These are phyloP conservation scores for Chlorops oryzae DNA, from an alignment of 1,140 invertebrate genomes.

Conservation along the genomic window DNA sequence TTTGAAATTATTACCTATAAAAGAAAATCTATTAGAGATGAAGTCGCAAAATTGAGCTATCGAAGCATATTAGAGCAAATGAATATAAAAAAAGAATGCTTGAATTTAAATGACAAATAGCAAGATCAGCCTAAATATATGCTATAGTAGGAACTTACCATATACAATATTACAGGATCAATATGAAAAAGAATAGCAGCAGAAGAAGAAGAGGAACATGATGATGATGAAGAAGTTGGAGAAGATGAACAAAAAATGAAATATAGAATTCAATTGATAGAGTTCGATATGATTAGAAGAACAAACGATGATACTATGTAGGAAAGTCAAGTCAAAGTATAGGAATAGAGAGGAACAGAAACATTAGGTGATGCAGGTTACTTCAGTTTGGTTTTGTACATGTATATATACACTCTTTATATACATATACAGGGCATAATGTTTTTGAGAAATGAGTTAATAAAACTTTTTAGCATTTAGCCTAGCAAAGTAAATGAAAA, in stretches of 20 bases:
- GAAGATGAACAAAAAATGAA: too few relatives aligned
- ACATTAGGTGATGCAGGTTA: too few relatives aligned
- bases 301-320: constrained; percentile 5
- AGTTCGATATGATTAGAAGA: not conserved
- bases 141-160: too few relatives aligned
- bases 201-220: constrained; percentile 7
- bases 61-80: constrained; percentile 1
- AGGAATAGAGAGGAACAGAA: too few relatives aligned
- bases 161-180: too few relatives aligned
- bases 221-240: too few relatives aligned
- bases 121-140: not conserved
- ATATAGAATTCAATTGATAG: too few relatives aligned
- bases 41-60: constrained; percentile 2
- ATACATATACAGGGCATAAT: constrained; percentile 2
- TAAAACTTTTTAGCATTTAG: constrained; percentile 13
- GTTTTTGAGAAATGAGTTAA: constrained; percentile 6
- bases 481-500: constrained; percentile 24
- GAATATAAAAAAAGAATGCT: constrained; percentile 3
- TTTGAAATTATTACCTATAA: not conserved
- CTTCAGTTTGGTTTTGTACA: too few relatives aligned
- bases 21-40: constrained; percentile 7
- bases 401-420: constrained; percentile 10
- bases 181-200: constrained; percentile 7
- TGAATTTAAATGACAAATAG: constrained; percentile 1
- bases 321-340: constrained; percentile 3